phyloP scores from a whole-genome alignment of 1,140 invertebrate species.

The Polypedilum vanderplanki region DNA sequence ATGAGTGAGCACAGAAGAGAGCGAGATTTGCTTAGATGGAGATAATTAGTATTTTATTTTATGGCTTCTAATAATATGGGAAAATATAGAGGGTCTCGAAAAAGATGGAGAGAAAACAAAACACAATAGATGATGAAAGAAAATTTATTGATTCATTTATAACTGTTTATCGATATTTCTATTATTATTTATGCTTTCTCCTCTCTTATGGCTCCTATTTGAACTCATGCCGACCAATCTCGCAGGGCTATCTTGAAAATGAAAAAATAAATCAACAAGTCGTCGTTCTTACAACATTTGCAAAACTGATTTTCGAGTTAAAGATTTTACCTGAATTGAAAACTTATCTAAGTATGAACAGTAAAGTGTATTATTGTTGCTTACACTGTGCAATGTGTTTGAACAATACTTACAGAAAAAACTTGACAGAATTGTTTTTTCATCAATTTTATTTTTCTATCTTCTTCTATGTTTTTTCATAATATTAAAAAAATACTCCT shows the following conservation, averaged over 20 bases:
- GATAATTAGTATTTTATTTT: constrained; percentile 15
- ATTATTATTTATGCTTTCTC: background rate
- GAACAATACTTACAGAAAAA: too few relatives aligned
- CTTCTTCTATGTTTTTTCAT: too few relatives aligned
- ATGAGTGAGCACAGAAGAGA: background rate
- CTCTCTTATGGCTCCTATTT: background rate
- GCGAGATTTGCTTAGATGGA: background rate
- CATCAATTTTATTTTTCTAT: too few relatives aligned
- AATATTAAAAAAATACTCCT: too few relatives aligned
- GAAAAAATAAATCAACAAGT: constrained; percentile 14
- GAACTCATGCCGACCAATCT: background rate
- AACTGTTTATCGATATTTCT: background rate
- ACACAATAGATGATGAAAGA: background rate
- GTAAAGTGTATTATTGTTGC: too few relatives aligned
- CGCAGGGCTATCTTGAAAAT: background rate
- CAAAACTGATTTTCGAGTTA: background rate
- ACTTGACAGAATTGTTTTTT: too few relatives aligned
- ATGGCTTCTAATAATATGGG: constrained; percentile 12
- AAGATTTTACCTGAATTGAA: background rate
- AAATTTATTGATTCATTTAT: constrained; percentile 20
- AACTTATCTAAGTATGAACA: too few relatives aligned
- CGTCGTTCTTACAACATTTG: background rate
- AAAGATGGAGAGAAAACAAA: background rate
- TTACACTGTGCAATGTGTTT: too few relatives aligned
- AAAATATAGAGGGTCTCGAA: background rate